Percentiles rank a stretch among this genome's conserved stretches.
Evolutionary conservation across 2,797 vertebrate species (phyloP).

Genomic region (Epinephelus malabaricus): DNA sequence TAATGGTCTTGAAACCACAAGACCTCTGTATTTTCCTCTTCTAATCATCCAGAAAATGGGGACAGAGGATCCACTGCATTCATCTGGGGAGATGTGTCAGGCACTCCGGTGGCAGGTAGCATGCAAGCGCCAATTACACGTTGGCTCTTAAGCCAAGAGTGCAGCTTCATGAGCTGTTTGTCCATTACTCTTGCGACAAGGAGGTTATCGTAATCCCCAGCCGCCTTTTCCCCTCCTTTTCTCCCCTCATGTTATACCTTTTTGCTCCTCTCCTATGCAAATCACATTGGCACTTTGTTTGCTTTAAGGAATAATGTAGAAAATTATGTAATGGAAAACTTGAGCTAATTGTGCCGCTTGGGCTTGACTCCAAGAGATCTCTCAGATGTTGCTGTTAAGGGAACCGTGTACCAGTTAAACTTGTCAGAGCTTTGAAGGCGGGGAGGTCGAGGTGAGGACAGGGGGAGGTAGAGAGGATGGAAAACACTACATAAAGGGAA

Average conservation of each 20-base stretch:
- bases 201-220: constrained; percentile 31
- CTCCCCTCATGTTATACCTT: constrained; percentile 32
- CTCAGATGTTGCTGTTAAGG: constrained; percentile 84
- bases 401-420: constrained; percentile 77
- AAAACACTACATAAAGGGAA: constrained; percentile 51
- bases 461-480: constrained; percentile 44
- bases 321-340: constrained; percentile 84
- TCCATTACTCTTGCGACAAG: constrained; percentile 40
- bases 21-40: constrained; percentile 55
- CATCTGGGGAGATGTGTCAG: constrained; percentile 53
- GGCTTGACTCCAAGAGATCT: constrained; percentile 82
- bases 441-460: constrained; percentile 60
- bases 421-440: constrained; percentile 71
- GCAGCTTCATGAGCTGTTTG: constrained; percentile 47
- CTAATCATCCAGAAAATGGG: constrained; percentile 65
- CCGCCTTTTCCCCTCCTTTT: constrained; percentile 24
- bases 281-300: constrained; percentile 73
- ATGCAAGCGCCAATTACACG: constrained; percentile 68
- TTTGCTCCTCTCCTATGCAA: constrained; percentile 53
- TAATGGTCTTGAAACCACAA: constrained; percentile 63
- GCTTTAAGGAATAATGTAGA: constrained; percentile 72
- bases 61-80: constrained; percentile 53
- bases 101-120: constrained; percentile 47
- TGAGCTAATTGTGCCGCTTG: constrained; percentile 84
- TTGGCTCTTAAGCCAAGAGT: constrained; percentile 59